Base-by-base conservation (phyloP, 2,113 vertebrate species). In the Hemicordylus capensis region DNA sequence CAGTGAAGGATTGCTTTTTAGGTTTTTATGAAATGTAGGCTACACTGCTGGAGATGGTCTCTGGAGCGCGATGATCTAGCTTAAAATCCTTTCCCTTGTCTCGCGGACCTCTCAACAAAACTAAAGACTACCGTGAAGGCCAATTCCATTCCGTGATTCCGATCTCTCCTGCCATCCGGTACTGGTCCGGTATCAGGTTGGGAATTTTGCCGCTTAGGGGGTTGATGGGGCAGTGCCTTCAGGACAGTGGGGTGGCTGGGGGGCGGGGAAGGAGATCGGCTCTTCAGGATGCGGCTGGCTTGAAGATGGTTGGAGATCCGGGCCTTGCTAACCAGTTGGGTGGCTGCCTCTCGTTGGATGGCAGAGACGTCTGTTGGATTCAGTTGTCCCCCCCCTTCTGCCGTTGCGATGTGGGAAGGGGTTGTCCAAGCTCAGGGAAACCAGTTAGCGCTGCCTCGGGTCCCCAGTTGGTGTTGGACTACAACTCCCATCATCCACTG, bases 51-150 rank as follows among this genome's bases (percentile, higher is more conserved):
- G 59, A 64, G 31, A 83, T 89, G 76, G 26, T 37, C 69, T 11
- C 70, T 80, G 22, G 81, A 2, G 63, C 80, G 80, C 56, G 87
- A 56, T 34, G 46, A 74, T 80, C n/a, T 87, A n/a, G n/a, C 61
- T 1, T 82, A 81, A 7, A 46, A 64, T 34, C 84, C 28, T 9
- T 51, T 76, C 85, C 17, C 6, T 85, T n/a, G 85, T 58, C 63
- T 37, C 69, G 63, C 75, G n/a, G 8, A 14, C 42, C 37, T 48
- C 31, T n/a, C 17, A n/a, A 69, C 11, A 9, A 3, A 10, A 84
- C 19, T 26, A 0, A n/a, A 67, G 82, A 83, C 67, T 76, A 77
- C 79, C 89, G 51, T 3, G 10, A 87, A 86, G 26, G 80, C 11
- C 28, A 17, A 75, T 19, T n/a, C 44, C 54, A 9, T 19, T 7